Conservation (phyloP, 2,797 vertebrate genomes). For the Rhincodon typus region DNA sequence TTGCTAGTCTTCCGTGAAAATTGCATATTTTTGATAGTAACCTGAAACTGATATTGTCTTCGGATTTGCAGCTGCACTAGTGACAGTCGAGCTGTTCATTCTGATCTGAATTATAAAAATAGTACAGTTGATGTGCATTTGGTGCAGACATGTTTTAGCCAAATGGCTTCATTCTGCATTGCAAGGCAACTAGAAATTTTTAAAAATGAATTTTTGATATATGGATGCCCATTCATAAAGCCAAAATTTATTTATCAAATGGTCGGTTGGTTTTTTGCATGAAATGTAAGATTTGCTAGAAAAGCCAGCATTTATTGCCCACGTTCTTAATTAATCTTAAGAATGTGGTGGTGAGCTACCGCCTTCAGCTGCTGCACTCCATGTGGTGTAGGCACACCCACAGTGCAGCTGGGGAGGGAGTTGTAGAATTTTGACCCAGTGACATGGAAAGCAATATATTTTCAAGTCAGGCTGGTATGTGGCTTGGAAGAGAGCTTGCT, state of each 20-base stretch:
- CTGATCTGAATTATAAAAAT: not conserved
- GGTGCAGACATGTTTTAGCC: too few relatives aligned
- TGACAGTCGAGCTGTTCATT: not conserved
- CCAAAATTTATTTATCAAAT: not conserved
- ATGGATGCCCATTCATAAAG: not conserved
- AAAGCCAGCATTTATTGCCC: not conserved
- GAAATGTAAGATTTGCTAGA: not conserved
- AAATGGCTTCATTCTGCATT: too few relatives aligned
- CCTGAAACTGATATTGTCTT: not conserved
- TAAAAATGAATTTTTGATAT: not conserved
- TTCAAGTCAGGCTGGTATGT: too few relatives aligned
- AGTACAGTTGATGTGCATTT: too few relatives aligned
- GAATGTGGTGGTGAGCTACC: not conserved
- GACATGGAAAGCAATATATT: too few relatives aligned
- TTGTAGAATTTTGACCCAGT: not conserved
- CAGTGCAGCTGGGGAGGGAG: not conserved
- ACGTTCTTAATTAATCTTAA: not conserved
- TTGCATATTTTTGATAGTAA: not conserved
- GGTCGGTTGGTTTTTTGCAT: not conserved
- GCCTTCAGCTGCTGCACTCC: not conserved
- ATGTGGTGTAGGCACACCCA: not conserved
- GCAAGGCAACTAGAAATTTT: too few relatives aligned
- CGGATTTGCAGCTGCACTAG: not conserved
- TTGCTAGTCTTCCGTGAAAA: not conserved
- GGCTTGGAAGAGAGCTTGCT: not conserved